Evolutionary conservation across 2,113 vertebrate species (phyloP).

Genomic region (Recurvirostra avosetta): DNA sequence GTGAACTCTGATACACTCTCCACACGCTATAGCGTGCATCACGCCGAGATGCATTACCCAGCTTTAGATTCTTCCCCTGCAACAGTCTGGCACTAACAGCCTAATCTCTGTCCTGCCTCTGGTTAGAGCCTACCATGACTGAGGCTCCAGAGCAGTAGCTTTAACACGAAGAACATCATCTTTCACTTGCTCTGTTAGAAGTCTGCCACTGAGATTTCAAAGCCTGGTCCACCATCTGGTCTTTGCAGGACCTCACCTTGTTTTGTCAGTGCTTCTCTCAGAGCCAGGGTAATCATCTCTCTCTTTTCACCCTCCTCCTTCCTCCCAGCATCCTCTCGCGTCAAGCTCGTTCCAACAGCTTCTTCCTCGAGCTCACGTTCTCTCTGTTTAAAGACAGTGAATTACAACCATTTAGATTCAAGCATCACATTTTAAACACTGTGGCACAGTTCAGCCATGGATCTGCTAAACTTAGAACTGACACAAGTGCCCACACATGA

Average conservation of each 20-base stretch:
- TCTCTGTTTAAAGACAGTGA: conserved; percentile 68
- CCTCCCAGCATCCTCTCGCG: conserved; percentile 39
- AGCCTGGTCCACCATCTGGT: neutral
- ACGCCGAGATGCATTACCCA: rapidly evolving
- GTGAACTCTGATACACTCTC: neutral
- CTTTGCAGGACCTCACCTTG: conserved; percentile 80
- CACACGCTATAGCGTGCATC: rapidly evolving
- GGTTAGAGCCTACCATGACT: rapidly evolving
- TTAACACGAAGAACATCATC: neutral
- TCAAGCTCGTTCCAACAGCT: conserved; percentile 38
- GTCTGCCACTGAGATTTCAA: neutral
- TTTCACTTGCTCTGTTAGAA: neutral
- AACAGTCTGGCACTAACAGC: neutral
- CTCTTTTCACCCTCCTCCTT: conserved; percentile 71
- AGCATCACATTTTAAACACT: neutral
- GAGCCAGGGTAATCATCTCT: conserved; percentile 91
- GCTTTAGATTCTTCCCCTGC: neutral
- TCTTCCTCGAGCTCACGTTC: conserved; percentile 49
- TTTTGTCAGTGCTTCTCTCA: conserved; percentile 85
- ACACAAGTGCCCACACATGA: neutral
- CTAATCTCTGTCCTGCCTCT: no score
- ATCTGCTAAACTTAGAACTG: neutral
- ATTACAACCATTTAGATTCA: neutral
- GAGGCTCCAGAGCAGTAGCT: neutral
- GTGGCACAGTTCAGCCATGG: neutral